These are phyloP conservation scores for Petaurus breviceps DNA, from an alignment of 2,113 vertebrate genomes.

Conservation along the genomic window DNA sequence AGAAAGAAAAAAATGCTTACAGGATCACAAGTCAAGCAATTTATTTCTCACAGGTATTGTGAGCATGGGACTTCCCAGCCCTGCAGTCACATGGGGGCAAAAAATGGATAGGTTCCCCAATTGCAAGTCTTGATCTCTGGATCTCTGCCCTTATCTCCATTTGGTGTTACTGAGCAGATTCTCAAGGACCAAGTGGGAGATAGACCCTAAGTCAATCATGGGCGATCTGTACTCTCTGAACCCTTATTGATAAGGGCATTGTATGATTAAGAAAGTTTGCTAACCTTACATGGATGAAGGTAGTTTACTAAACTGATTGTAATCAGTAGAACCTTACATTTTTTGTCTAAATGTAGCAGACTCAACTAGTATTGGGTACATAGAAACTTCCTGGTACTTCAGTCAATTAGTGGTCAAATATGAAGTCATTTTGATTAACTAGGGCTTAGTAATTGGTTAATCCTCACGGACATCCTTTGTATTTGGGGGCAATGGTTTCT, in stretches of 20 bases:
- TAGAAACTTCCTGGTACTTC: neutral
- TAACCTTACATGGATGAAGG: neutral
- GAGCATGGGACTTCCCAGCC: neutral
- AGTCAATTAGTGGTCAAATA: neutral
- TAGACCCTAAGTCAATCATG: too few relatives aligned
- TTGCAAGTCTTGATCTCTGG: neutral
- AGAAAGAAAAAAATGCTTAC: neutral
- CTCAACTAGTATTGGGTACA: neutral
- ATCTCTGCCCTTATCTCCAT: too few relatives aligned
- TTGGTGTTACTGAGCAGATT: neutral
- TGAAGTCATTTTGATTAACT: neutral
- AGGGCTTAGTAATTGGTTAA: neutral
- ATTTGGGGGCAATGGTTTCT: neutral
- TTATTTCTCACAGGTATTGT: neutral
- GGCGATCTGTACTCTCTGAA: neutral
- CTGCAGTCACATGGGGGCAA: neutral
- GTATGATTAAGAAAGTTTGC: neutral
- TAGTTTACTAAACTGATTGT: neutral
- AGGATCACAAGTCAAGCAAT: neutral
- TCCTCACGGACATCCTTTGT: neutral
- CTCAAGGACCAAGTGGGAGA: too few relatives aligned
- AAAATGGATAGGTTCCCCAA: neutral
- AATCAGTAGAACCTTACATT: neutral
- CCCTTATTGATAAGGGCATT: neutral
- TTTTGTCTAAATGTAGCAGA: neutral